Evolutionary conservation across 2,888 invertebrate species (phyloP), one percentile per base, ranked within the genome.

Genomic region (Anorthoa munda): DNA sequence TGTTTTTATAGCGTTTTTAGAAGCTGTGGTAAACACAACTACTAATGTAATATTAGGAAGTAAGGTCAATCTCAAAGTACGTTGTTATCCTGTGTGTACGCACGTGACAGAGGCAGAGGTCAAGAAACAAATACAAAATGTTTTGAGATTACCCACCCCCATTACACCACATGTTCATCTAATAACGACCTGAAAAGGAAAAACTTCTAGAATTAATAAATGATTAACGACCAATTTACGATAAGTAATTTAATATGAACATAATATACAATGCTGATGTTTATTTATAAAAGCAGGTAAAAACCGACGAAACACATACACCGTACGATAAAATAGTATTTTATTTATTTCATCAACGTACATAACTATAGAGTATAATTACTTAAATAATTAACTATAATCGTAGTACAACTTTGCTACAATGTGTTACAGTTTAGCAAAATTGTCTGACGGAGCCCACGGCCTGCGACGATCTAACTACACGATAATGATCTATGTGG

Each of bases 281-380:
- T 95, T 94, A 95, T 94, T 94, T 95, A 95, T 94, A 96, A 96
- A 96, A 96, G 96, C 95, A 91, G 91, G 93, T 95, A 95, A 92
- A 95, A 95, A 95, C 92, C 90, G 94, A 93, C 92, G 91, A 93
- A 90, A 95, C 93, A 93, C 92, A 92, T 92, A 93, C 93, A 94
- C 94, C 93, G 88, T 92, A 92, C 92, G 87, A 90, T 93, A 93
- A 92, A 92, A 93, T 91, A 92, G 87, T 91, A 87, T 89, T 91
- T 90, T 86, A 87, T 89, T 90, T 84, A 88, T 87, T 81, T 86
- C 87, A 86, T 87, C 86, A 87, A 90, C 89, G 84, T 90, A 90
- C 84, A 87, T 89, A 86, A 88, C 84, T 87, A 88, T 87, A 89
- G 84, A 89, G 86, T 89, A 91, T 86, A 87, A 90, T 90, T 89